A percentile compares a stretch with the other conserved stretches of the same genome.
Conservation (phyloP, 2,888 invertebrate species). For the Tetanocera ferruginea region DNA sequence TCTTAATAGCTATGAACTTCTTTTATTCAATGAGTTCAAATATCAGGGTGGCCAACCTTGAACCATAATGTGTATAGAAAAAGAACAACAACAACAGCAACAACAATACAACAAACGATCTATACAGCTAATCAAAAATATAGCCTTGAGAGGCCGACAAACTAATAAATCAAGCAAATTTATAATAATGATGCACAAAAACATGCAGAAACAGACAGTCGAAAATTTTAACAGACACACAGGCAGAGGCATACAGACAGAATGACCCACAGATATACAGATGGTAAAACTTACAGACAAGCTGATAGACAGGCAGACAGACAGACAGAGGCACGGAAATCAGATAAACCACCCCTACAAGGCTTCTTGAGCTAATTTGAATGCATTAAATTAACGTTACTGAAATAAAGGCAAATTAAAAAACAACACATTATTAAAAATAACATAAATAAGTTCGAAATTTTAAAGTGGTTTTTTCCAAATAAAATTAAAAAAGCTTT, state of each 20-base stretch:
- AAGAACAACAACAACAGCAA: conserved; percentile 19
- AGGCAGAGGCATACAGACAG: conserved; percentile 4
- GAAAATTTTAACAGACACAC: neutral
- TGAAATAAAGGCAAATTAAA: neutral
- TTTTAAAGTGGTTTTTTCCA: neutral
- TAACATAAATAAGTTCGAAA: neutral
- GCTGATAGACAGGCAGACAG: neutral
- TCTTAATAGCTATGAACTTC: conserved; percentile 11
- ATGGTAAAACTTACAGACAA: neutral
- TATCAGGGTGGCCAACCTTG: conserved; percentile 28
- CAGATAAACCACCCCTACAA: neutral
- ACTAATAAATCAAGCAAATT: conserved; percentile 51
- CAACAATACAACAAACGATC: conserved; percentile 23
- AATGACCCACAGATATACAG: neutral
- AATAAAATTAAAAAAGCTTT: too few relatives aligned
- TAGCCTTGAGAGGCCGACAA: conserved; percentile 55
- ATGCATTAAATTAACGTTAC: too few relatives aligned
- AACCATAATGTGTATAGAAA: conserved; percentile 34
- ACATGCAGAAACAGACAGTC: conserved; percentile 6
- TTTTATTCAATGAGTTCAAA: conserved; percentile 25
- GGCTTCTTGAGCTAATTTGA: too few relatives aligned
- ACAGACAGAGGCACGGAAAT: neutral
- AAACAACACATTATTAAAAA: neutral
- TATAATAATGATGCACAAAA: conserved; percentile 23
- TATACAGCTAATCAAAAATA: conserved; percentile 36